A percentile compares a stretch with the other conserved stretches of the same genome.
These are phyloP conservation scores for Chrysochloris asiatica DNA, from an alignment of 2,113 vertebrate species.

Conservation along the genomic window DNA sequence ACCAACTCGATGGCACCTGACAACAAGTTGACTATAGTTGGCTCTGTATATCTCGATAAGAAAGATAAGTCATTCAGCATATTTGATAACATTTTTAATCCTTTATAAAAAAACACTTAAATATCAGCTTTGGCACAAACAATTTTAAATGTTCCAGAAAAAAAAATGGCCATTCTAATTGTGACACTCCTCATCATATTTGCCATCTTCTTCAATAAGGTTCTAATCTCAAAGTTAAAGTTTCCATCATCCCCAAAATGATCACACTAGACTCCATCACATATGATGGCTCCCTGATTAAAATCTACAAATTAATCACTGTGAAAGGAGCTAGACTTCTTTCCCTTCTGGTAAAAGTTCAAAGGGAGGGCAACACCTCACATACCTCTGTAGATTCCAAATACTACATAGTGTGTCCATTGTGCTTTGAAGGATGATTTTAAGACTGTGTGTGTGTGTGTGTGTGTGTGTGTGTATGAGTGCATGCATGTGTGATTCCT, in stretches of 20 bases:
- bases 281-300: not conserved
- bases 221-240: constrained; percentile 5
- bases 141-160: constrained; percentile 8
- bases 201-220: not conserved
- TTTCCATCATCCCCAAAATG: not conserved
- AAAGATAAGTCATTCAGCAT: not conserved
- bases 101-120: constrained; percentile 18
- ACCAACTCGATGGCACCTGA: no score
- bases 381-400: not conserved
- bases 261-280: not conserved
- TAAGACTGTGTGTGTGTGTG: constrained; percentile 12
- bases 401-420: not conserved
- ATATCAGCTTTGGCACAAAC: not conserved
- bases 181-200: not conserved
- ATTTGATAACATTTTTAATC: not conserved
- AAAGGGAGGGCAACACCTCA: not conserved
- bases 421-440: constrained; percentile 16
- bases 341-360: not conserved
- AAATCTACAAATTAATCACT: constrained; percentile 38
- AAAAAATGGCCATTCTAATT: not conserved
- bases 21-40: not conserved
- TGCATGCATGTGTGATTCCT: not conserved
- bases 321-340: constrained; percentile 41
- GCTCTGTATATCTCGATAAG: constrained; percentile 11
- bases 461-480: no score